These are phyloP conservation scores for Zonitis immaculata DNA, from an alignment of 2,888 invertebrate species.

Conservation along the genomic window DNA sequence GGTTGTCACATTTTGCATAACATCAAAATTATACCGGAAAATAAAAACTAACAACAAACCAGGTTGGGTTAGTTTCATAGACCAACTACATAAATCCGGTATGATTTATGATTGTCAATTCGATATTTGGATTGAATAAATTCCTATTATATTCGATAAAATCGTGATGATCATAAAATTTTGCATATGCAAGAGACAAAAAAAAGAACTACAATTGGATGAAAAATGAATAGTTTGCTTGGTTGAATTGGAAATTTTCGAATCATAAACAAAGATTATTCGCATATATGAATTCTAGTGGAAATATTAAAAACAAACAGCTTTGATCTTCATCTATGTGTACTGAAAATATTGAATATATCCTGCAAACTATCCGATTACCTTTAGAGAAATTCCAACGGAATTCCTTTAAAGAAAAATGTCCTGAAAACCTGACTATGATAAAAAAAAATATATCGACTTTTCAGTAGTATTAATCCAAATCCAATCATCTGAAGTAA, in stretches of 20 bases:
- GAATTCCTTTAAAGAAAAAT: not conserved
- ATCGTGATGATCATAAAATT: too few species aligned
- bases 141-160: not conserved
- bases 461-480: not conserved
- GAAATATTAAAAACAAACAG: not conserved
- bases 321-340: not conserved
- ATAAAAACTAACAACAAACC: too few species aligned
- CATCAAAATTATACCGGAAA: conserved; percentile 2
- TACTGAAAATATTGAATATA: not conserved
- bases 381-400: not conserved
- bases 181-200: too few species aligned
- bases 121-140: not conserved
- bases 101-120: not conserved
- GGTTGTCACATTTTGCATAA: conserved; percentile 26
- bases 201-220: too few species aligned
- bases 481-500: too few species aligned
- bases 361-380: not conserved
- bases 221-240: not conserved
- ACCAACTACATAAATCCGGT: too few species aligned
- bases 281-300: not conserved
- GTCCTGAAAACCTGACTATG: not conserved
- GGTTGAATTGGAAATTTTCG: not conserved
- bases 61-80: too few species aligned
- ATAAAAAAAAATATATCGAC: not conserved
- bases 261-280: not conserved